Conservation (phyloP, 2,113 vertebrate genomes). For the Cyanoderma ruficeps region DNA sequence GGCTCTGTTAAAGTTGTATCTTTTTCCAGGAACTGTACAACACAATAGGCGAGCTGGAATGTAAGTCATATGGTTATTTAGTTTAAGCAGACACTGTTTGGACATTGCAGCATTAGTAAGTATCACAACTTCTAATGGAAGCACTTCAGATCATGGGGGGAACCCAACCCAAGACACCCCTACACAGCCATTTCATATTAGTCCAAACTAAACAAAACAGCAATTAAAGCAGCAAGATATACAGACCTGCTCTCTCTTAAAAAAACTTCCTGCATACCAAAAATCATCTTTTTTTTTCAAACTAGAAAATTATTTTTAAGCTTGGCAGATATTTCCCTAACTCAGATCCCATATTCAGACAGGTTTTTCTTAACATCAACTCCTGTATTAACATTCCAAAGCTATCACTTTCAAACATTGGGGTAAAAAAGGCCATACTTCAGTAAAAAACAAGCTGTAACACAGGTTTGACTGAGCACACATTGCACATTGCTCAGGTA, state of each 20-base stretch:
- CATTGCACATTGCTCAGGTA: background rate
- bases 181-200: background rate
- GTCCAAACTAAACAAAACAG: constrained; percentile 32
- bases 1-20: constrained; percentile 95
- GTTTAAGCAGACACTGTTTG: constrained; percentile 17
- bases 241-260: background rate
- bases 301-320: background rate
- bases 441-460: background rate
- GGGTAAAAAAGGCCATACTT: background rate
- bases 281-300: background rate
- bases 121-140: background rate
- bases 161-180: background rate
- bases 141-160: background rate
- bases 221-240: constrained; percentile 36
- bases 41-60: constrained; percentile 94
- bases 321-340: background rate
- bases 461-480: background rate
- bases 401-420: background rate
- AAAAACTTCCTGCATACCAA: background rate
- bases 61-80: constrained; percentile 42
- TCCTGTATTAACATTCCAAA: background rate
- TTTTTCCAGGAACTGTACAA: constrained; percentile 99
- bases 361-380: background rate
- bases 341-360: background rate
- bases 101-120: background rate